Evolutionary conservation across 1,140 invertebrate species (phyloP).

Genomic region (Pseudomyrmex sp.): DNA sequence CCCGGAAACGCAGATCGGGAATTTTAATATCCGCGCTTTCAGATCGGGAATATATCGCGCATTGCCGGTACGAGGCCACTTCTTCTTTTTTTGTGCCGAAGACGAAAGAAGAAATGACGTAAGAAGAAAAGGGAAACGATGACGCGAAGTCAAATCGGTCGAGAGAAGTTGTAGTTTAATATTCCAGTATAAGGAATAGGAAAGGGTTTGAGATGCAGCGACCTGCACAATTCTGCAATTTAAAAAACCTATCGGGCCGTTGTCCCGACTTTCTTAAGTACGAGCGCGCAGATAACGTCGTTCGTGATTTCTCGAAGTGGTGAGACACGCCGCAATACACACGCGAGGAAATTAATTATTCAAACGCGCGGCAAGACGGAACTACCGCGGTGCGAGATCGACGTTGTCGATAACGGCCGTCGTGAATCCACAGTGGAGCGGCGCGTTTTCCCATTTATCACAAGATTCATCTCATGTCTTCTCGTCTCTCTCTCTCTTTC

Average conservation of each 20-base stretch:
- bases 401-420: not conserved
- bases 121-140: too few relatives aligned
- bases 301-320: not conserved
- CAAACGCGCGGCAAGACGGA: constrained; percentile 31
- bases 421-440: not conserved
- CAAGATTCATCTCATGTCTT: not conserved
- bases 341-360: constrained; percentile 43
- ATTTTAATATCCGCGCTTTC: too few relatives aligned
- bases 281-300: not conserved
- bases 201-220: not conserved
- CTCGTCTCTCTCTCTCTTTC: not conserved
- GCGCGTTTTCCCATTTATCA: constrained; percentile 42
- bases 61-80: too few relatives aligned
- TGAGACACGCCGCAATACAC: not conserved
- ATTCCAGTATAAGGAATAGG: not conserved
- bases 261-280: constrained; percentile 20
- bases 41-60: too few relatives aligned
- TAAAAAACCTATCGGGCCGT: constrained; percentile 15
- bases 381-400: constrained; percentile 26
- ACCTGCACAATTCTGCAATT: constrained; percentile 25
- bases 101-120: too few relatives aligned
- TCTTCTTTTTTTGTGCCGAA: too few relatives aligned
- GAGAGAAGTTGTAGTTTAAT: too few relatives aligned
- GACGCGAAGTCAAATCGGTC: too few relatives aligned
- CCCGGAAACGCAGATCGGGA: too few relatives aligned